Base-by-base conservation (phyloP, 2,888 invertebrate genomes). In the Macaria liturata region DNA sequence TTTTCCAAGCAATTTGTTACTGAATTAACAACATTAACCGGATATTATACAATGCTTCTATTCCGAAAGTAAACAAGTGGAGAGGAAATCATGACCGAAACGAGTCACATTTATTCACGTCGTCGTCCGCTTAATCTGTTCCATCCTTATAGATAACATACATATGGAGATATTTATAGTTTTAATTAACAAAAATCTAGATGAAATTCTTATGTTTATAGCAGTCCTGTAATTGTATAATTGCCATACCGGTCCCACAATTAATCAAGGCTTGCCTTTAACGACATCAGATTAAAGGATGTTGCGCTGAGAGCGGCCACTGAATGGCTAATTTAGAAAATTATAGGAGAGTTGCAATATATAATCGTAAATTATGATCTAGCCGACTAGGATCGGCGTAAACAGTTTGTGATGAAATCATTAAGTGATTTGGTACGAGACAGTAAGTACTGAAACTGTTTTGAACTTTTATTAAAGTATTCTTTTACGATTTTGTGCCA, bases 251-350 rank as follows among this genome's bases (percentile, higher is more conserved):
- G 6, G 44, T 59, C 44, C 43, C 59, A 47, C 56, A 51, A 57
- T 61, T 55, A 59, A 64, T 62, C 49, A 56, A 50, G 48, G 34
- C 37, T 44, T 39, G 34, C 57, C 60, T 51, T 58, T 57, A 62
- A 54, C 47, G 50, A 52, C 43, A 49, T 49, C 46, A 60, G 50
- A 61, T 61, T 56, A 55, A 58, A 63, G 61, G 59, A 62, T 64
- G 54, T 64, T 66, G 49, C 56, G 46, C 56, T 49, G n/a, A 56
- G 20, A 54, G 55, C 46, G 30, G 49, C 31, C 32, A 47, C 42
- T 32, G 9, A 39, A 49, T 48, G 45, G 31, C 40, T 49, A 43
- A 58, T 53, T 45, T 46, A 31, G 31, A 40, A 52, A 53, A 46
- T 9, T 46, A 45, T 31, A 34, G 37, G 4, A 42, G 9, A 8